Evolutionary conservation across 2,888 invertebrate species (phyloP).

Genomic region (Epinotia ramella): DNA sequence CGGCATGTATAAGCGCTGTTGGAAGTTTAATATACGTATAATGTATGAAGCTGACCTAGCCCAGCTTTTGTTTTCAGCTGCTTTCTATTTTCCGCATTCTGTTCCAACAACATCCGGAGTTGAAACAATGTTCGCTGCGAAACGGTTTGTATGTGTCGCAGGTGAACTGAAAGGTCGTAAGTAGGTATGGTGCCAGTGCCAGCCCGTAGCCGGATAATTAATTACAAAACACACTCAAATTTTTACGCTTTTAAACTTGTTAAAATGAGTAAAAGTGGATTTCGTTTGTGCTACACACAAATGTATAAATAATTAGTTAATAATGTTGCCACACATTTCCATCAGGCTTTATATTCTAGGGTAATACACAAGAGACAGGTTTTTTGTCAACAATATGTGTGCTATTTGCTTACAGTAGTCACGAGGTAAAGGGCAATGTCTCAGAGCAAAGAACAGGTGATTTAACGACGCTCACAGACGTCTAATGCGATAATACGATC

Average conservation of each 20-base stretch:
- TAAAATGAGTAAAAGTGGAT: constrained; percentile 1
- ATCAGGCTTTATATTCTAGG: not conserved
- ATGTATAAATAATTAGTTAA: not conserved
- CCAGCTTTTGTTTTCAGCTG: constrained; percentile 25
- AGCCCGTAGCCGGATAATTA: constrained; percentile 23
- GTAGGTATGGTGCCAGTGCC: constrained; percentile 23
- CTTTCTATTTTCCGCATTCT: constrained; percentile 39
- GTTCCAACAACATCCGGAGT: constrained; percentile 33
- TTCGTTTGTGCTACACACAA: not conserved
- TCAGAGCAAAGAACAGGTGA: not conserved
- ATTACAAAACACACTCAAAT: constrained; percentile 21
- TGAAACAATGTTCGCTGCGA: constrained; percentile 33
- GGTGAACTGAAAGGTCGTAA: constrained; percentile 34
- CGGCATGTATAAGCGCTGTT: not conserved
- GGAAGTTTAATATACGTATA: constrained; percentile 32
- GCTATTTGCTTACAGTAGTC: not conserved
- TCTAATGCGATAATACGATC: not conserved
- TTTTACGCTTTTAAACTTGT: not conserved
- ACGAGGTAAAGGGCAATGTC: not conserved
- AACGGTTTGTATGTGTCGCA: constrained; percentile 40
- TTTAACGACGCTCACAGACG: not conserved
- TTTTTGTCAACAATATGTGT: not conserved
- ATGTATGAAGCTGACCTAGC: constrained; percentile 15
- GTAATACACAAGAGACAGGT: not conserved
- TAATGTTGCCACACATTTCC: not conserved